Evolutionary conservation across 2,113 vertebrate genomes (phyloP).

Genomic region (Polypterus senegalus): DNA sequence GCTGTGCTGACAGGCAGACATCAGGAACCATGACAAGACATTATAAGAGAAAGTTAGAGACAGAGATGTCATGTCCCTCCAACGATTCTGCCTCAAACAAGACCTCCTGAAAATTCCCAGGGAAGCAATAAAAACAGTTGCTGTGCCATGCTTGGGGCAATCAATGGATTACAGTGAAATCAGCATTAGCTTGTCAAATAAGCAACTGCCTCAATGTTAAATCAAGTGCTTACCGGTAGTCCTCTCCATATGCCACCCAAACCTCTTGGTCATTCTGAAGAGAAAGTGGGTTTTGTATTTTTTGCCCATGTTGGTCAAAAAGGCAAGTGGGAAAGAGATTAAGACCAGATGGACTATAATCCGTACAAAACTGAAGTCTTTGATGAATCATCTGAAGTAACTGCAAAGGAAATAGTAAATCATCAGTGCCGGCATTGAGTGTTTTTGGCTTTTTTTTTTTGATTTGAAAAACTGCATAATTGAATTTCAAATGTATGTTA

Average conservation of each 20-base stretch:
- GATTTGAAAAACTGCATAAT: constrained; percentile 18
- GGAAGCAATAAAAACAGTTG: constrained; percentile 38
- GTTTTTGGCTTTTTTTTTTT: no score
- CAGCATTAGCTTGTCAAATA: constrained; percentile 18
- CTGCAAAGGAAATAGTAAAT: constrained; percentile 8
- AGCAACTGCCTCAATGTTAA: constrained; percentile 8
- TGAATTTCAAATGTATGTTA: constrained; percentile 38
- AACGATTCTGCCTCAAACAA: constrained; percentile 43
- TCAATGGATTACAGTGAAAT: constrained; percentile 22
- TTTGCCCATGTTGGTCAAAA: constrained; percentile 25
- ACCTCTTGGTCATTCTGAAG: constrained; percentile 28
- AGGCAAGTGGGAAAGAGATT: constrained; percentile 17
- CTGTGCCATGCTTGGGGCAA: constrained; percentile 32
- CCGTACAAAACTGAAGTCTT: constrained; percentile 20
- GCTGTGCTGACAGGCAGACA: constrained; percentile 76
- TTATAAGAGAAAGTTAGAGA: constrained; percentile 55
- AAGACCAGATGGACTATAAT: constrained; percentile 17
- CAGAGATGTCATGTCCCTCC: constrained; percentile 45
- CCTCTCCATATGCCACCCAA: constrained; percentile 33
- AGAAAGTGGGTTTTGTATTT: constrained; percentile 25
- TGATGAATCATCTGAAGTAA: constrained; percentile 25
- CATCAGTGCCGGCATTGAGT: no score
- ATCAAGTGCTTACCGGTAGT: constrained; percentile 36
- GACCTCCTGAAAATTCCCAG: constrained; percentile 36
- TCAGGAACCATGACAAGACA: constrained; percentile 74